Conservation (phyloP, 2,888 invertebrate species). For the Aphidoletes aphidimyza region DNA sequence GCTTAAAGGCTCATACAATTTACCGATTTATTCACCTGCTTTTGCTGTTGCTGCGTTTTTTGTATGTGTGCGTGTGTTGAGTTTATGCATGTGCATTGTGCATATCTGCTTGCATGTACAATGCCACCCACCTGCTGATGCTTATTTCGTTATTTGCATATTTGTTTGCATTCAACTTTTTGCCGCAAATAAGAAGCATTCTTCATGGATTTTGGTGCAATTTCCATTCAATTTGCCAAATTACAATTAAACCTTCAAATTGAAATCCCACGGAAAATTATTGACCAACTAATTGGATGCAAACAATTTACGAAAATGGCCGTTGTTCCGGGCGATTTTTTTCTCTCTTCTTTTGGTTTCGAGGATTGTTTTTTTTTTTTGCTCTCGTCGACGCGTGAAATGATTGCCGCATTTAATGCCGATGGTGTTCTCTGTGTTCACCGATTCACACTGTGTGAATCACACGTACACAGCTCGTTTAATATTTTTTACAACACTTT, state of each 20-base stretch:
- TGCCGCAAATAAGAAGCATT: not conserved
- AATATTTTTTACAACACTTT: too few relatives aligned
- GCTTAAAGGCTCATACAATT: not conserved
- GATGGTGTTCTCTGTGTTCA: too few relatives aligned
- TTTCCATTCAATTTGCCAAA: not conserved
- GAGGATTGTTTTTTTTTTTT: too few relatives aligned
- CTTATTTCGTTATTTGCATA: not conserved
- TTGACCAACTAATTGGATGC: slow-evolving; percentile 17
- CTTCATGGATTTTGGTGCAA: not conserved
- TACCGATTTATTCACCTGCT: not conserved
- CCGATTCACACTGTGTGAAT: too few relatives aligned
- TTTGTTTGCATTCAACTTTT: not conserved
- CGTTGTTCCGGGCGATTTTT: not conserved
- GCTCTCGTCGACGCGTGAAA: too few relatives aligned
- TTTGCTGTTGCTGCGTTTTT: not conserved
- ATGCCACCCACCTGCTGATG: too few relatives aligned
- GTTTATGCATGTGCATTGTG: not conserved
- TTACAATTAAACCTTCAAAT: not conserved
- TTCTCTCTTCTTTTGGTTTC: not conserved
- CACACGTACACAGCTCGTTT: too few relatives aligned
- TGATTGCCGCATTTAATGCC: too few relatives aligned
- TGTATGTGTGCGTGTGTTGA: not conserved
- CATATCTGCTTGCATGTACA: not conserved
- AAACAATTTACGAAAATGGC: not conserved
- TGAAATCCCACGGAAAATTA: not conserved